These are phyloP conservation scores for Parthenolecanium corni DNA, from an alignment of 2,888 invertebrate species.

Conservation along the genomic window DNA sequence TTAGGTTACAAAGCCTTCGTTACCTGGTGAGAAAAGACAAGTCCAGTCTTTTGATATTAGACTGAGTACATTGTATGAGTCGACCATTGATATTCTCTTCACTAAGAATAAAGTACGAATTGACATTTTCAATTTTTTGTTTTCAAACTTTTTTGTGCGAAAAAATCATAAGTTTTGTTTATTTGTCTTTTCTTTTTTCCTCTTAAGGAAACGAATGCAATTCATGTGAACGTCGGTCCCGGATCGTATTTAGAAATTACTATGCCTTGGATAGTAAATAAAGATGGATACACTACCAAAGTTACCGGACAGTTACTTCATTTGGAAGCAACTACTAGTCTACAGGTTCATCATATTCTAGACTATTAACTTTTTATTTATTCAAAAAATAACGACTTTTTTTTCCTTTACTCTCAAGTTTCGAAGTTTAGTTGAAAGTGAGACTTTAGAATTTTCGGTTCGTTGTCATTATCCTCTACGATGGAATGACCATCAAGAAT, in stretches of 20 bases:
- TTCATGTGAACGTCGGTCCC: conserved; percentile 87
- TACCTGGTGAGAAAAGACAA: conserved; percentile 75
- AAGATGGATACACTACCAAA: conserved; percentile 79
- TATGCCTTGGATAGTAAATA: conserved; percentile 81
- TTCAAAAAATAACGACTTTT: background rate
- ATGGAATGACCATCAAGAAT: conserved; percentile 95
- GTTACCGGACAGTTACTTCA: conserved; percentile 88
- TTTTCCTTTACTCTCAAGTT: conserved; percentile 43
- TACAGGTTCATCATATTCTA: conserved; percentile 44
- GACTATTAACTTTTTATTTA: background rate
- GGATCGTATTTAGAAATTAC: conserved; percentile 95
- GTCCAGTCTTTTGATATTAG: conserved; percentile 88
- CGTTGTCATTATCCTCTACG: conserved; percentile 71
- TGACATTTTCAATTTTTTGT: background rate
- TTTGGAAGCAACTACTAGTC: conserved; percentile 88
- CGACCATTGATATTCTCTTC: conserved; percentile 91
- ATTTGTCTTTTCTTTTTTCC: conserved; percentile 1
- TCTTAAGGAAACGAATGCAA: conserved; percentile 79
- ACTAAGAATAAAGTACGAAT: conserved; percentile 63
- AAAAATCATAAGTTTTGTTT: background rate
- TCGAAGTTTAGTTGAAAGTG: conserved; percentile 83
- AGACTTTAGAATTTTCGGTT: conserved; percentile 85
- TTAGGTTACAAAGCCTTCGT: conserved; percentile 59
- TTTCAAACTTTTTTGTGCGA: background rate
- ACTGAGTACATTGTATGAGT: conserved; percentile 78